Percentiles rank a stretch among this genome's conserved stretches.
These are phyloP conservation scores for Scolanthus callimorphus DNA, from an alignment of 92 coral and sea anemone genomes.

Conservation along the genomic window DNA sequence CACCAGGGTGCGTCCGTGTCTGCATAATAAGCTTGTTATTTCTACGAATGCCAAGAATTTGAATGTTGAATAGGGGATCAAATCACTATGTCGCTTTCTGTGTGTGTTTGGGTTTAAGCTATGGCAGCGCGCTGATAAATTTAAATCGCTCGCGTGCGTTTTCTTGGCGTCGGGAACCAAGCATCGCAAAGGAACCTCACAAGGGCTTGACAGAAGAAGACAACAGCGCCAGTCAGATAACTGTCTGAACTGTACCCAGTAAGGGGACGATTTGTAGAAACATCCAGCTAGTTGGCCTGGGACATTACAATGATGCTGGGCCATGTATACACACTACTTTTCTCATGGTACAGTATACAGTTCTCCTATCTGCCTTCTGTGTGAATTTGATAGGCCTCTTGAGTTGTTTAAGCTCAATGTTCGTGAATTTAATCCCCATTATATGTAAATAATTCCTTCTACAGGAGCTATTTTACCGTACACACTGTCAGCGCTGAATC, in stretches of 20 bases:
- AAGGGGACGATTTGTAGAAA: no score
- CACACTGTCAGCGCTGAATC: neutral
- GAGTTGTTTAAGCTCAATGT: neutral
- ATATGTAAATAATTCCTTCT: neutral
- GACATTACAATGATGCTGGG: no score
- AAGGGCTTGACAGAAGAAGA: no score
- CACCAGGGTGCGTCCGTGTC: conserved; percentile 28
- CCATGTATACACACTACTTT: no score
- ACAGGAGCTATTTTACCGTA: neutral
- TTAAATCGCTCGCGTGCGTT: neutral
- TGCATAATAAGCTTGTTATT: conserved; percentile 32
- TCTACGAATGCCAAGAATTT: conserved; percentile 71
- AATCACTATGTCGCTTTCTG: conserved; percentile 32
- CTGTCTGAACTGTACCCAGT: no score
- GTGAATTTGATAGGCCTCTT: no score
- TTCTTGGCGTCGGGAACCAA: neutral
- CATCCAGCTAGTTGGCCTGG: no score
- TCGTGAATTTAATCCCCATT: neutral
- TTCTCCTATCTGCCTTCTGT: no score
- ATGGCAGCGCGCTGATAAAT: neutral
- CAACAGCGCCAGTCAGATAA: no score
- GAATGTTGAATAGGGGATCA: conserved; percentile 30
- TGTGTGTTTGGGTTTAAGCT: neutral
- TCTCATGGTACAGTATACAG: no score
- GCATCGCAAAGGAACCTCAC: neutral